Evolutionary conservation across 2,888 invertebrate species (phyloP), one percentile per base, ranked within the genome.

Genomic region (Oasisia sp.): DNA sequence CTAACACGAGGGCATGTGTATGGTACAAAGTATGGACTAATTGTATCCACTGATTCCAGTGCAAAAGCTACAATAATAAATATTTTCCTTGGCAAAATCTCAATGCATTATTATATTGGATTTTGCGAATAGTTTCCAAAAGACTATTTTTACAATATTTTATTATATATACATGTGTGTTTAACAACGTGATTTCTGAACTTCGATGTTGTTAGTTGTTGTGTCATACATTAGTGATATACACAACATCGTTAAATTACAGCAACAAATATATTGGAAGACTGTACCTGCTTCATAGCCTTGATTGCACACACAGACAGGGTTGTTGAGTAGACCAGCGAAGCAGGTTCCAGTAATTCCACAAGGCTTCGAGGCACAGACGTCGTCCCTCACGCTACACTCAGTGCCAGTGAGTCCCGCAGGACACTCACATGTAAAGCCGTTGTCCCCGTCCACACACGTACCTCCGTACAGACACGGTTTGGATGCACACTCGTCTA

Each of bases 341-440:
- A 95, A 92, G 93, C 95, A 95, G 32, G 32, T 89, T 3, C 92
- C 93, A 38, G 93, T 92, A 32, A 58, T 92, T 38, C 92, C 93
- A 94, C 94, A 95, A 4, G 91, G 91, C 12, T 91, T 92, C 4
- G 50, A 44, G 14, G 14, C 12, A 92, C 95, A 95, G 27, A 92
- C 92, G 92, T 93, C 92, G 1, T 19, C 27, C 92, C 95, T 95
- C 32, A 96, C 97, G 96, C 99, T 98, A 96, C 99, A 99, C 94
- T 97, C 97, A 91, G 97, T 97, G 91, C 99, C 99, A 7, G 97
- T 97, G 96, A 98, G 99, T 0, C 99, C 99, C 96, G 98, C 98
- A 56, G 98, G 97, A 95, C 99, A 99, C 93, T 98, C 97, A 95
- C 99, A 99, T 94, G 97, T 97, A 95, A 97, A 99, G 95, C 98